Percentiles rank a stretch among this genome's conserved stretches.
Evolutionary conservation across 2,888 invertebrate species (phyloP).

Genomic region (Drosophila robusta): DNA sequence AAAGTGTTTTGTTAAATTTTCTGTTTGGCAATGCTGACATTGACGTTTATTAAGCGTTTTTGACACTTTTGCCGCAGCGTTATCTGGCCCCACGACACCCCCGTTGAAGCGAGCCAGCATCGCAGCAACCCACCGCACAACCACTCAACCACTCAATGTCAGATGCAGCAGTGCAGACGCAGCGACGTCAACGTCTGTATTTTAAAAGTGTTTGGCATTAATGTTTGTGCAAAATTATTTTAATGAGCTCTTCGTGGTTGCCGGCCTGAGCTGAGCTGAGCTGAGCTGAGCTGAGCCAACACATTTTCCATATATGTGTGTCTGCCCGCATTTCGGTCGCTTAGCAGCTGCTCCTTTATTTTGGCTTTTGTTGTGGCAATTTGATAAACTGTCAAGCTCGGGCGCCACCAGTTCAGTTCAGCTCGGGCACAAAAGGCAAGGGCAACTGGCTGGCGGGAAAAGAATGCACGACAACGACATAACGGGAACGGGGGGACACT

Average conservation of each 20-base stretch:
- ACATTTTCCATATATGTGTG: neutral
- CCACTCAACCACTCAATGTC: constrained; percentile 77
- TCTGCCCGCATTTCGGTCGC: constrained; percentile 33
- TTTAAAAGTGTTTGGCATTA: constrained; percentile 69
- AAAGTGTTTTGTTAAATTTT: constrained; percentile 73
- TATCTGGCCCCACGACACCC: constrained; percentile 47
- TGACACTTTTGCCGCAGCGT: constrained; percentile 72
- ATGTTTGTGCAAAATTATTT: constrained; percentile 77
- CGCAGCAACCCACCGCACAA: neutral
- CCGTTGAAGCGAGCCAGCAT: neutral
- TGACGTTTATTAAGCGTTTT: constrained; percentile 81
- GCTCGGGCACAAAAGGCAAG: constrained; percentile 26
- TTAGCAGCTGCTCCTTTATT: constrained; percentile 56
- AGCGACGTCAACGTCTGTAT: constrained; percentile 49
- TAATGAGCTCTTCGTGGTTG: constrained; percentile 66
- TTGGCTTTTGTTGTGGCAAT: constrained; percentile 54
- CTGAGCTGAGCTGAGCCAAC: constrained; percentile 8
- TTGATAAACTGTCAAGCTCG: constrained; percentile 69
- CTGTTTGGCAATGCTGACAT: constrained; percentile 75
- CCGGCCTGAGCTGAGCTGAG: neutral
- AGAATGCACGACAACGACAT: constrained; percentile 23
- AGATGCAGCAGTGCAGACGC: constrained; percentile 65
- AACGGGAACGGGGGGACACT: constrained; percentile 16
- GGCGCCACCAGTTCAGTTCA: constrained; percentile 40
- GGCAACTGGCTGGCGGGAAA: neutral